Evolutionary conservation across 1,140 invertebrate species (phyloP), one percentile per base, ranked within the genome.

Genomic region (Plectrocnemia conspersa): DNA sequence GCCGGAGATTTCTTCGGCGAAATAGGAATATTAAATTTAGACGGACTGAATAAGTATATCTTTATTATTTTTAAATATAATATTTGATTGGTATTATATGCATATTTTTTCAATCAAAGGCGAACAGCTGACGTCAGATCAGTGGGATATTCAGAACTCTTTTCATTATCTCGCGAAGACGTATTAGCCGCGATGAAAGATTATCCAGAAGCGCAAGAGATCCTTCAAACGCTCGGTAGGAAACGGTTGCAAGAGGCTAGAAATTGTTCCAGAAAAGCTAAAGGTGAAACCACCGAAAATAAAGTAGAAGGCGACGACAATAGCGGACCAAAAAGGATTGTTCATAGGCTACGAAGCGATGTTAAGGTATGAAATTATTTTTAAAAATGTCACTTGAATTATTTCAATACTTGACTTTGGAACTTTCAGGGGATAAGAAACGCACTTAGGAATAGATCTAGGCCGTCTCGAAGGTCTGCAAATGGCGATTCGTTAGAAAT

Each of bases 1-100:
- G 91, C 93, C 10, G 94, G 94, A 0, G 93, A 97, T 72, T 98
- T 97, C 74, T 98, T 98, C 66, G 94, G 94, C 4, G 94, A 98
- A 76, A 98, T 98, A 63, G 94, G 93, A 25, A 97, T 98, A 61
- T 79, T 98, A 0, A 97, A 97, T 70, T 76, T 98, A 24, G 93
- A 97, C 68, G 93, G 93, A 9, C 78, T 96, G 3, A 97, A 97
- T 72, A 96, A 94, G 93, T 96, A 78, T 80, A 81, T 72, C 9
- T n/a, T 21, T 61, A 18, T 55, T 52, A 52, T 13, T 32, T 13
- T 56, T n/a, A 24, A 33, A 38, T 23, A 22, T 54, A 41, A 19
- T 41, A 10, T 16, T 29, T 16, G 11, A 46, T 38, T 38, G 7
- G 5, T 10, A 7, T 38, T 15, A 38, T 7, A 9, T 32, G 15